Conservation (phyloP, 2,113 vertebrate genomes). For the Pseudorectes ferrugineus region DNA sequence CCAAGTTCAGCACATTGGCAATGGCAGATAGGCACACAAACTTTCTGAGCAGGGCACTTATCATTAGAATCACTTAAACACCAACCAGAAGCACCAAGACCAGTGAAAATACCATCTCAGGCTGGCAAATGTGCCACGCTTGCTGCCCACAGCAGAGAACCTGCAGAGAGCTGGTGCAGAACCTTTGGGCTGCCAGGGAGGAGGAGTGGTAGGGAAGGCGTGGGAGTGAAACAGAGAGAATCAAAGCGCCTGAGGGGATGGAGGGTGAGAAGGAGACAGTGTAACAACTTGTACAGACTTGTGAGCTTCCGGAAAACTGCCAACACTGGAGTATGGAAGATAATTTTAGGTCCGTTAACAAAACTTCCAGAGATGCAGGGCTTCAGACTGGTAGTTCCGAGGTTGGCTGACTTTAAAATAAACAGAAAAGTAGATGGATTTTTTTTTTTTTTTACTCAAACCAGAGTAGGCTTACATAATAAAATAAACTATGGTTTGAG, state of each 20-base stretch:
- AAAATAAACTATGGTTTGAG: background rate
- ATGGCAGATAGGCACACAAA: background rate
- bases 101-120: background rate
- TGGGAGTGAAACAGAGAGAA: background rate
- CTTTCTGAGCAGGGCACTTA: background rate
- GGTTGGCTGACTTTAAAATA: background rate
- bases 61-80: background rate
- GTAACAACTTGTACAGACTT: slow-evolving; percentile 25
- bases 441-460: background rate
- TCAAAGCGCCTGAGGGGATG: background rate
- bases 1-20: background rate
- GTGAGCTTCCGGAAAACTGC: background rate
- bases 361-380: background rate
- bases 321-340: background rate
- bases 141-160: slow-evolving; percentile 29
- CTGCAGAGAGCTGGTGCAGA: background rate
- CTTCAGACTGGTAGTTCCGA: background rate
- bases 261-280: background rate
- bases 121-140: background rate
- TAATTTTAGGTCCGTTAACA: background rate
- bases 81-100: background rate
- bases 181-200: slow-evolving; percentile 10
- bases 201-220: background rate
- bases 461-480: background rate
- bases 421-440: background rate